Conservation (phyloP, 2,888 invertebrate genomes). For the Dryobota labecula region DNA sequence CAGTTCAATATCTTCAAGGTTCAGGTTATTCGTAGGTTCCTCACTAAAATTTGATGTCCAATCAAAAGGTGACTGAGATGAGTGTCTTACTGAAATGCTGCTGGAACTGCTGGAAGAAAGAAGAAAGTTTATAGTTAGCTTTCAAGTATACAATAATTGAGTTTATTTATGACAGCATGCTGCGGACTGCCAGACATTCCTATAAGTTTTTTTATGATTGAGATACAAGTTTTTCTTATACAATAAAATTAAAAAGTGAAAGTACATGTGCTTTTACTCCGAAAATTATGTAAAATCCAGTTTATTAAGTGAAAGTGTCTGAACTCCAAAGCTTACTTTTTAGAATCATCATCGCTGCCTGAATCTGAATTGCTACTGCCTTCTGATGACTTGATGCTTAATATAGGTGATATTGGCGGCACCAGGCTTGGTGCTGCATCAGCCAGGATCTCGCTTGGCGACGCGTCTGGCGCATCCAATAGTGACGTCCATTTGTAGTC, state of each 20-base stretch:
- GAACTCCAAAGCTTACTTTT: constrained; percentile 75
- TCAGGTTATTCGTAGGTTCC: constrained; percentile 80
- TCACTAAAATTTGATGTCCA: constrained; percentile 79
- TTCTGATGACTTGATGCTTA: constrained; percentile 83
- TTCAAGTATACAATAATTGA: neutral
- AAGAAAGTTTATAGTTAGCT: neutral
- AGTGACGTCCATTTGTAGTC: constrained; percentile 86
- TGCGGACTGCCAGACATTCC: neutral
- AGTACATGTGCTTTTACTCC: constrained; percentile 37
- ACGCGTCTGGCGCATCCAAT: constrained; percentile 85
- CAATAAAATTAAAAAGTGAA: constrained; percentile 45
- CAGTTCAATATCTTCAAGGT: constrained; percentile 85
- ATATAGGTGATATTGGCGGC: constrained; percentile 82
- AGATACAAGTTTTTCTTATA: constrained; percentile 6
- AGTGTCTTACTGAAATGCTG: constrained; percentile 77
- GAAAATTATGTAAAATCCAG: constrained; percentile 29
- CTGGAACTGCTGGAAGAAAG: constrained; percentile 73
- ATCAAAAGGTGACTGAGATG: constrained; percentile 83
- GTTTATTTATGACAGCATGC: neutral
- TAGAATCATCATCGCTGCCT: constrained; percentile 88
- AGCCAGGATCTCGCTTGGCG: constrained; percentile 88
- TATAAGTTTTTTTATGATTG: neutral
- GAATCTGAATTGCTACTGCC: constrained; percentile 86
- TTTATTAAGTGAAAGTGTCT: constrained; percentile 45
- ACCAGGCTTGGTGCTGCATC: constrained; percentile 84